Evolutionary conservation across 2,113 vertebrate genomes (phyloP), one percentile per base, ranked within the genome.

Genomic region (Saimiri boliviensis): DNA sequence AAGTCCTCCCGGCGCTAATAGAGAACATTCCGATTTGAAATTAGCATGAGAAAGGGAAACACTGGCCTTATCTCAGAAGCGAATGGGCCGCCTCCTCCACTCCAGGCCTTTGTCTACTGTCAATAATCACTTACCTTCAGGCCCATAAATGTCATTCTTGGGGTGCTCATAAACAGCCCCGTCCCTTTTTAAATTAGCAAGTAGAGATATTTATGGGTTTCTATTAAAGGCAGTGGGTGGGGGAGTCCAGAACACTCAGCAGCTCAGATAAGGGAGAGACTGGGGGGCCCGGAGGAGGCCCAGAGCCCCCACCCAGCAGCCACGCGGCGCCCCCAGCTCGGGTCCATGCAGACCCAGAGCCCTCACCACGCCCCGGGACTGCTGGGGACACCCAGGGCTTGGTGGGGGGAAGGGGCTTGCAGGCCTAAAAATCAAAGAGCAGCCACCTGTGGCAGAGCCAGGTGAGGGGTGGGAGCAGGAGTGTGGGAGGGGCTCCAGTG

Each of bases 161-260:
- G 85, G 90, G 82, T 76, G 70, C 81, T 70, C 93, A 35, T 37
- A 54, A 83, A 45, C 94, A 82, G 84, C 20, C 10, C 17, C 1
- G 1, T 20, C 80, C 30, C 83, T 76, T 96, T 86, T 87, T 52
- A 96, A 89, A 91, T 76, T n/a, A 94, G 83, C 96, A 86, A 60
- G 86, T 86, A 42, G 68, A 35, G 86, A 23, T 84, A 58, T 81
- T 81, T 86, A 86, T 27, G 49, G 93, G 54, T 77, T 89, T 94
- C 81, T 88, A 42, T 87, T 74, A 68, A 66, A 35, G 12, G 32
- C 5, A 70, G 37, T 2, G 63, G 90, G 30, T 32, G 23, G 77
- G 52, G 68, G 45, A 37, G 37, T 21, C n/a, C 0, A 6, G 63
- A 76, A 47, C n/a, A 11, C 30, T 7, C 12, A 30, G 49, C 12